These are phyloP conservation scores for Cancer borealis DNA, from an alignment of 2,888 invertebrate genomes.

Conservation along the genomic window DNA sequence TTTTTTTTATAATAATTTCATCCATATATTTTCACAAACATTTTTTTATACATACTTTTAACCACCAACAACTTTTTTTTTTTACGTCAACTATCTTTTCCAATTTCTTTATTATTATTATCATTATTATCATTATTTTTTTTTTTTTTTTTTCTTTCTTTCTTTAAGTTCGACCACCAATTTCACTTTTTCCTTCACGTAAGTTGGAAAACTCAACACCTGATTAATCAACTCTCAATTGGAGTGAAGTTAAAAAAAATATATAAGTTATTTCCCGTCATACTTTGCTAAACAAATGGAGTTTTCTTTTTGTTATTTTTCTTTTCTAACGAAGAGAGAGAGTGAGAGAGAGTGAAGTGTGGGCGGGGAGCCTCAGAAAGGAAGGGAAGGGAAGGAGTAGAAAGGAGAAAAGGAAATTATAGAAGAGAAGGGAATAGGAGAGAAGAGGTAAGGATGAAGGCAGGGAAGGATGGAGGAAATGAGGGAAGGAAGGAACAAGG, in stretches of 20 bases:
- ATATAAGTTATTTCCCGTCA: not conserved
- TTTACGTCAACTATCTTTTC: not conserved
- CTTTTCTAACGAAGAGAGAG: not conserved
- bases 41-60: too few species aligned
- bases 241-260: not conserved
- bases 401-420: too few species aligned
- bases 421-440: too few species aligned
- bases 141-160: not conserved
- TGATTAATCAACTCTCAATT: slow-evolving; percentile 11
- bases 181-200: not conserved
- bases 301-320: not conserved
- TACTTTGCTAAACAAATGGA: slow-evolving; percentile 1
- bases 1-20: too few species aligned
- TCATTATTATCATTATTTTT: not conserved
- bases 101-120: not conserved
- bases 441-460: too few species aligned
- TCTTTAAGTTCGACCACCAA: not conserved
- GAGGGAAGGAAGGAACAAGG: too few species aligned
- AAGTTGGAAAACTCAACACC: not conserved
- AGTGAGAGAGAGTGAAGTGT: too few species aligned
- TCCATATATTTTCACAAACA: too few species aligned
- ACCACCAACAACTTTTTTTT: not conserved
- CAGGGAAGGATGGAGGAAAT: too few species aligned
- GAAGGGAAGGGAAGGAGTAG: too few species aligned
- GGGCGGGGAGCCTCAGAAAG: too few species aligned